Percentiles rank a stretch among this genome's conserved stretches.
These are phyloP conservation scores for Phlogophora meticulosa DNA, from an alignment of 2,888 invertebrate genomes.

Conservation along the genomic window DNA sequence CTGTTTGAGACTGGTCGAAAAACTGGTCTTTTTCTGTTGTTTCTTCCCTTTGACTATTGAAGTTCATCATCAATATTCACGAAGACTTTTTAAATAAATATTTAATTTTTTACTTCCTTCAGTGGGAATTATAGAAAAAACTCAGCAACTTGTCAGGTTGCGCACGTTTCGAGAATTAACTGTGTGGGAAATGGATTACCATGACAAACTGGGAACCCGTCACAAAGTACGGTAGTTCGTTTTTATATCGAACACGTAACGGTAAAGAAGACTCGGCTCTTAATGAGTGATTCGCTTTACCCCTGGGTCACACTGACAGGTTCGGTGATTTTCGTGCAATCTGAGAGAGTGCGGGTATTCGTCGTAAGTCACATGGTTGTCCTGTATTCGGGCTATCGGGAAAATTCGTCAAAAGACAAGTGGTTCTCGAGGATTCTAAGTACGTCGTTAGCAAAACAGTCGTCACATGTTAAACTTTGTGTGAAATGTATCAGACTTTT, in stretches of 20 bases:
- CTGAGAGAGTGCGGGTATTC: conserved; percentile 22
- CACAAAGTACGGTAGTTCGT: conserved; percentile 40
- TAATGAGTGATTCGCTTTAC: conserved; percentile 39
- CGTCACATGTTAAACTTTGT: too few relatives aligned
- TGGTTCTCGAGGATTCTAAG: not conserved
- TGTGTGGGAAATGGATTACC: conserved; percentile 60
- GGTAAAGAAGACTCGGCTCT: conserved; percentile 9
- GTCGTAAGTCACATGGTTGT: not conserved
- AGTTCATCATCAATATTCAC: conserved; percentile 33
- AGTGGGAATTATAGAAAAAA: conserved; percentile 43
- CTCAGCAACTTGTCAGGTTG: conserved; percentile 29
- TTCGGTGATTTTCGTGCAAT: conserved; percentile 22
- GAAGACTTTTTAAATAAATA: conserved; percentile 32
- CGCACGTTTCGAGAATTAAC: conserved; percentile 58
- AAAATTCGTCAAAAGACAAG: conserved; percentile 7
- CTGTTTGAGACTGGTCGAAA: too few relatives aligned
- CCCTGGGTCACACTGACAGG: conserved; percentile 11
- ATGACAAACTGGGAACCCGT: conserved; percentile 60
- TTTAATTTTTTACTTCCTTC: conserved; percentile 29
- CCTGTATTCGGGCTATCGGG: conserved; percentile 19
- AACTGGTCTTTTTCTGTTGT: not conserved
- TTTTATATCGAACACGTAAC: conserved; percentile 43
- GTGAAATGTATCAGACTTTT: too few relatives aligned
- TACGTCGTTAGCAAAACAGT: too few relatives aligned
- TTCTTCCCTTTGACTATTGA: not conserved